phyloP scores from a whole-genome alignment of 53 echinoderm and acorn worm genomes.

The Apostichopus leukothele region DNA sequence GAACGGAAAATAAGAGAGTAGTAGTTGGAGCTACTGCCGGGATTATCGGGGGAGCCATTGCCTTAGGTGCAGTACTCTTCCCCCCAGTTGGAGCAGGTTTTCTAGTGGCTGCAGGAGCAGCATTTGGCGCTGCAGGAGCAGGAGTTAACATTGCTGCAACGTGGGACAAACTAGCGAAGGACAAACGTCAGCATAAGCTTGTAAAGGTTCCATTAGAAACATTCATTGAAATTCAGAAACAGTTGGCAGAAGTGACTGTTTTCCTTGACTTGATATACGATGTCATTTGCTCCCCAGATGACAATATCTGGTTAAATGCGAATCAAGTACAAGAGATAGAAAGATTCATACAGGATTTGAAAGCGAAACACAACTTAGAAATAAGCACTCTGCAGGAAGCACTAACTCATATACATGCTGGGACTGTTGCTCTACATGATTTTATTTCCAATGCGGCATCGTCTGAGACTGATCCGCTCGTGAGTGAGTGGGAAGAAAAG shows the following conservation, averaged over 20 bases:
- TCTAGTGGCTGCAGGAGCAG: background rate
- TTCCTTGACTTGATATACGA: background rate
- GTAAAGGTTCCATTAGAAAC: background rate
- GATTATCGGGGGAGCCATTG: background rate
- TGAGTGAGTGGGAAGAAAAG: background rate
- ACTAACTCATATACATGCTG: background rate
- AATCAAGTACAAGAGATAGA: background rate
- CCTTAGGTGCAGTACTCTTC: background rate
- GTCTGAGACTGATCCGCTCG: background rate
- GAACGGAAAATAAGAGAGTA: background rate
- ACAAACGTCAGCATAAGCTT: background rate
- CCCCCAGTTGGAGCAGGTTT: background rate
- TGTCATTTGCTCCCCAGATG: background rate
- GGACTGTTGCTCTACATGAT: background rate
- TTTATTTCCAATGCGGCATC: background rate
- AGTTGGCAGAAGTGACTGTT: background rate
- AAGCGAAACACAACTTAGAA: background rate
- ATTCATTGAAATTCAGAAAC: background rate
- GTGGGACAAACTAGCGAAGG: background rate
- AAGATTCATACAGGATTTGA: background rate
- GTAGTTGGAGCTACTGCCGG: background rate
- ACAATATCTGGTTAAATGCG: background rate
- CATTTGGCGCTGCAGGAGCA: background rate
- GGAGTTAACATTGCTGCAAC: background rate
- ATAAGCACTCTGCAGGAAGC: background rate